Conservation (phyloP, 2,888 invertebrate species). For the Drosophila peninsularis region DNA sequence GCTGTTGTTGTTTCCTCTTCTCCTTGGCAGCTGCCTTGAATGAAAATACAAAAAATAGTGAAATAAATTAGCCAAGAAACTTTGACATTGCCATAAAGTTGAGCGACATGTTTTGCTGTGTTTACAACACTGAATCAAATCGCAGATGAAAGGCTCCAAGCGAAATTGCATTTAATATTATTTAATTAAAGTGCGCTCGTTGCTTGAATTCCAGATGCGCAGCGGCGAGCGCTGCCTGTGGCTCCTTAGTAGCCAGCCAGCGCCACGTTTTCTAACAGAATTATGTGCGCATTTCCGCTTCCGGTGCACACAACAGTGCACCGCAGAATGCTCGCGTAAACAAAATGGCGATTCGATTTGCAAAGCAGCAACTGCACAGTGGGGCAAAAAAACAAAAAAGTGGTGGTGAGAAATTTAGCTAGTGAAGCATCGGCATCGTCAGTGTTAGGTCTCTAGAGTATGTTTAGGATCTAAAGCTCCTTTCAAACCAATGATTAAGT, state of each 20-base stretch:
- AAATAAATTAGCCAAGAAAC: slow-evolving; percentile 72
- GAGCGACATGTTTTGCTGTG: slow-evolving; percentile 69
- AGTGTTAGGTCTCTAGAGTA: too few relatives aligned
- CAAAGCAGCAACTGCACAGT: slow-evolving; percentile 31
- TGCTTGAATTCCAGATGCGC: slow-evolving; percentile 10
- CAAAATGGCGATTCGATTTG: slow-evolving; percentile 54
- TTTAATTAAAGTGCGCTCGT: slow-evolving; percentile 64
- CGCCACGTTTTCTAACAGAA: slow-evolving; percentile 55
- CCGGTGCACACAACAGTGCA: slow-evolving; percentile 59
- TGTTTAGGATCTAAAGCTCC: too few relatives aligned
- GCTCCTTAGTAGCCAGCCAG: slow-evolving; percentile 15
- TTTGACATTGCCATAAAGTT: slow-evolving; percentile 59
- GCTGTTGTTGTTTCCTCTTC: slow-evolving; percentile 24
- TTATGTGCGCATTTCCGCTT: slow-evolving; percentile 75
- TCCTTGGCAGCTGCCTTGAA: slow-evolving; percentile 30
- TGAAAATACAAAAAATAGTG: slow-evolving; percentile 33
- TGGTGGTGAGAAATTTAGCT: too few relatives aligned
- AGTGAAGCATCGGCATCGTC: too few relatives aligned
- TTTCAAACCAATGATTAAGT: too few relatives aligned
- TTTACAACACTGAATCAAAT: slow-evolving; percentile 24
- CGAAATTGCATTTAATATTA: slow-evolving; percentile 58
- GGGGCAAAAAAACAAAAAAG: neutral
- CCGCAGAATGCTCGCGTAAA: slow-evolving; percentile 32
- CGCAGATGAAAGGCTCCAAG: slow-evolving; percentile 20
- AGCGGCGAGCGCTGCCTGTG: neutral